Conservation (phyloP, 2,797 vertebrate species). For the Phylloscopus collybita region DNA sequence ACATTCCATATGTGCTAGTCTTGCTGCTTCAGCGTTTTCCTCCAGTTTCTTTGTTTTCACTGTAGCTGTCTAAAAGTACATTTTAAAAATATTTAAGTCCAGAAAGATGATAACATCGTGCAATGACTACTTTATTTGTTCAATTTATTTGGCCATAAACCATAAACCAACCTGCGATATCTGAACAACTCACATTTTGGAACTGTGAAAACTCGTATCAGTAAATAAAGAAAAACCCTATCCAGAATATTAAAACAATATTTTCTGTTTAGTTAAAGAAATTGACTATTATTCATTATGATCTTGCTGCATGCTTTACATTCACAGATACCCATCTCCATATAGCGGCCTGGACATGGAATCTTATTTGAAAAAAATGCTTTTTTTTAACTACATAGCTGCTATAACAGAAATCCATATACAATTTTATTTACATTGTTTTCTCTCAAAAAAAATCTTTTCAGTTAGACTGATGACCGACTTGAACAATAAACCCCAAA, state of each 20-base stretch:
- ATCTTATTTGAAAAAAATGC: neutral
- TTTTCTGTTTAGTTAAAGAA: neutral
- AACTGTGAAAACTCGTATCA: neutral
- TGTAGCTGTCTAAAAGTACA: slow-evolving; percentile 68
- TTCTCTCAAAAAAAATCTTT: neutral
- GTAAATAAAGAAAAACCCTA: neutral
- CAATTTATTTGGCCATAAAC: neutral
- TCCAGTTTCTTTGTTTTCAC: slow-evolving; percentile 78
- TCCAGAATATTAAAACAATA: neutral
- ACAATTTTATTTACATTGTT: neutral
- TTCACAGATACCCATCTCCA: neutral
- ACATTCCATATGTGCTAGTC: slow-evolving; percentile 81
- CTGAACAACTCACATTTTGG: neutral
- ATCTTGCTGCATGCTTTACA: neutral
- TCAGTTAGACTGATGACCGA: neutral
- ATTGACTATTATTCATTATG: neutral
- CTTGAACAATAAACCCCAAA: neutral
- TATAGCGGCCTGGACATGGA: neutral
- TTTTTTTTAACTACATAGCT: neutral
- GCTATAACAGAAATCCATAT: neutral
- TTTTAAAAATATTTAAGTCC: slow-evolving; percentile 35
- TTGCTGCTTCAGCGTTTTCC: slow-evolving; percentile 80
- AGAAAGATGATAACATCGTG: neutral
- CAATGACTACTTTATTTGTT: neutral
- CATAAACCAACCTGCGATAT: neutral